These are phyloP conservation scores for Zaprionus camerounensis DNA, from an alignment of 1,140 invertebrate species.

Conservation along the genomic window DNA sequence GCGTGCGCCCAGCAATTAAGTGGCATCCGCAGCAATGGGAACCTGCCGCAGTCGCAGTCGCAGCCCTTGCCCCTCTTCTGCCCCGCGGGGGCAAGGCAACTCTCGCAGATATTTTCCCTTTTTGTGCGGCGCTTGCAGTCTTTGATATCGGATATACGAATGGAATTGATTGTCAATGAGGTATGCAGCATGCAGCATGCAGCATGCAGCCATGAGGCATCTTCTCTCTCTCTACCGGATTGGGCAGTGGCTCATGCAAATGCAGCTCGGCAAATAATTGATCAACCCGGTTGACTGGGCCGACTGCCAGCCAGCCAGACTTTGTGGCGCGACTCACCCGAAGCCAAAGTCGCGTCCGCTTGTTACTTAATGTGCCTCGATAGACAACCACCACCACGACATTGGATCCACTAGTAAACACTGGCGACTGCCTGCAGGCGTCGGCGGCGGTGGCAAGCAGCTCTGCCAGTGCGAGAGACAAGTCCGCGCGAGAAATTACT, in stretches of 20 bases:
- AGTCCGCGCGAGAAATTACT: conserved; percentile 74
- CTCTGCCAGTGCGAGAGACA: conserved; percentile 29
- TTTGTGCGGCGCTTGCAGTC: conserved; percentile 1
- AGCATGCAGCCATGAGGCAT: neutral
- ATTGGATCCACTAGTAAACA: conserved; percentile 12
- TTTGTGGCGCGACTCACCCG: conserved; percentile 50
- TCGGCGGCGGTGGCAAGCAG: conserved; percentile 21
- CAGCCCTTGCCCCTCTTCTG: neutral
- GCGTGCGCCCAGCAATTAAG: conserved; percentile 62
- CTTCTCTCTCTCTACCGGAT: neutral
- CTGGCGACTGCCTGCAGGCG: conserved; percentile 56
- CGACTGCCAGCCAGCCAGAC: conserved; percentile 45
- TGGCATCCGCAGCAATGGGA: conserved; percentile 24
- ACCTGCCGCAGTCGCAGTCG: conserved; percentile 25
- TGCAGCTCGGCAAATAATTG: conserved; percentile 46
- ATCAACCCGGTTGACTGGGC: conserved; percentile 14
- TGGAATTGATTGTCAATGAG: conserved; percentile 1
- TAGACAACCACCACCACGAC: conserved; percentile 41
- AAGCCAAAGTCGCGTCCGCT: conserved; percentile 36
- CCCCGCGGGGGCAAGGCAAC: neutral
- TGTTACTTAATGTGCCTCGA: conserved; percentile 74
- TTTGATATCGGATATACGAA: conserved; percentile 20
- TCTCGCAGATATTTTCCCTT: neutral
- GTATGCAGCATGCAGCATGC: neutral
- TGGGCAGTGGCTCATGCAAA: conserved; percentile 33